Conservation (phyloP, 2,888 invertebrate genomes). For the Lagria hirta region DNA sequence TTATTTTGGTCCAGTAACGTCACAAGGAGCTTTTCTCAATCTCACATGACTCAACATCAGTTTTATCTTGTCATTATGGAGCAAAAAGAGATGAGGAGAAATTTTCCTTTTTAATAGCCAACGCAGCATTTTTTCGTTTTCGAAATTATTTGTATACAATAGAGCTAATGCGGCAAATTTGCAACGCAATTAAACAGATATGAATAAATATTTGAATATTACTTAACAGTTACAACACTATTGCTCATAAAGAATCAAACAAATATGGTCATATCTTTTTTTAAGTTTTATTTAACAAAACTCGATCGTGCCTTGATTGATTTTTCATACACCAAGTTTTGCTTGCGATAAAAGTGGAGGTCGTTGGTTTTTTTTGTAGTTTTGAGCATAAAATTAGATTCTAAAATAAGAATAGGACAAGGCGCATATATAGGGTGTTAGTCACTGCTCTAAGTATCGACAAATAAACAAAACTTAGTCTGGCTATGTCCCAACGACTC, state of each 20-base stretch:
- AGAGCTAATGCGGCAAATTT: slow-evolving; percentile 19
- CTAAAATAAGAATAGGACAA: slow-evolving; percentile 26
- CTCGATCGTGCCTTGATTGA: slow-evolving; percentile 18
- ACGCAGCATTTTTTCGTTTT: slow-evolving; percentile 14
- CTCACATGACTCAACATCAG: too few relatives aligned
- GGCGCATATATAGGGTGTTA: slow-evolving; percentile 30
- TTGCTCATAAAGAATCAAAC: slow-evolving; percentile 18
- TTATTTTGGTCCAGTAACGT: slow-evolving; percentile 20
- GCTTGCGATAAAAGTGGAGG: slow-evolving; percentile 10
- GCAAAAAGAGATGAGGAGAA: too few relatives aligned
- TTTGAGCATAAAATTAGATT: slow-evolving; percentile 5
- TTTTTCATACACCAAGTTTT: slow-evolving; percentile 25
- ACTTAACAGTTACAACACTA: slow-evolving; percentile 22
- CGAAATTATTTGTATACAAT: slow-evolving; percentile 17
- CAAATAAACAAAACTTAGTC: slow-evolving; percentile 30
- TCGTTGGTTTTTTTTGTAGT: slow-evolving; percentile 11
- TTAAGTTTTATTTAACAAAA: slow-evolving; percentile 17
- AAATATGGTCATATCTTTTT: slow-evolving; percentile 18
- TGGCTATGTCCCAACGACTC: slow-evolving; percentile 19
- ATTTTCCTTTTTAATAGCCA: slow-evolving; percentile 5
- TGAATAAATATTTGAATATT: slow-evolving; percentile 26
- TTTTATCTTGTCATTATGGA: slow-evolving; percentile 7
- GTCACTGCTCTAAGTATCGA: slow-evolving; percentile 29
- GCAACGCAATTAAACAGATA: slow-evolving; percentile 21
- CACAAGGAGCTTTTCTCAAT: too few relatives aligned